phyloP scores from a whole-genome alignment of 2,113 vertebrate species.

The Eurypyga helias region DNA sequence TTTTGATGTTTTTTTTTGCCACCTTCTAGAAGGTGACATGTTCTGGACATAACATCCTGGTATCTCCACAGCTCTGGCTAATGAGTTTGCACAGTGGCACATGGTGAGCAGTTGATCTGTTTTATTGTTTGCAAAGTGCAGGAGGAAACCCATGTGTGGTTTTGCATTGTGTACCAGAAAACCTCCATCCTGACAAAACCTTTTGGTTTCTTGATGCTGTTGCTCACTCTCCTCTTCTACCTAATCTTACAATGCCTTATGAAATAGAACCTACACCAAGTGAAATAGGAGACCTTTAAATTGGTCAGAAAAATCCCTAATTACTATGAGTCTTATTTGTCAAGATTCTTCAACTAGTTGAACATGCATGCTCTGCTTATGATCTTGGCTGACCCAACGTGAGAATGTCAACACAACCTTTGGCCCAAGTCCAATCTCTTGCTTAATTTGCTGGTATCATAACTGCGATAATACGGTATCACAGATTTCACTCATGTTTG shows the following conservation, averaged over 20 bases:
- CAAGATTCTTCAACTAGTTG: background rate
- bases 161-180: background rate
- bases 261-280: background rate
- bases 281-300: background rate
- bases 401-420: background rate
- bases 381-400: background rate
- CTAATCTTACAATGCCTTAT: background rate
- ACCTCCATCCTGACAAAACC: background rate
- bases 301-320: background rate
- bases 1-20: background rate
- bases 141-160: background rate
- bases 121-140: background rate
- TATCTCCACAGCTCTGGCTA: background rate
- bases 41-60: background rate
- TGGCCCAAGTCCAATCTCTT: background rate
- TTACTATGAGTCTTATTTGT: background rate
- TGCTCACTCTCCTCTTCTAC: background rate
- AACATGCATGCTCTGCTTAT: background rate
- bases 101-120: background rate
- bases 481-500: background rate
- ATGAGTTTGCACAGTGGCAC: background rate
- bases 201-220: background rate
- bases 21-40: background rate
- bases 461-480: background rate
- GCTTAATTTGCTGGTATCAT: background rate